Evolutionary conservation across 2,888 invertebrate species (phyloP), one percentile per base, ranked within the genome.

Genomic region (Dione vanillae): DNA sequence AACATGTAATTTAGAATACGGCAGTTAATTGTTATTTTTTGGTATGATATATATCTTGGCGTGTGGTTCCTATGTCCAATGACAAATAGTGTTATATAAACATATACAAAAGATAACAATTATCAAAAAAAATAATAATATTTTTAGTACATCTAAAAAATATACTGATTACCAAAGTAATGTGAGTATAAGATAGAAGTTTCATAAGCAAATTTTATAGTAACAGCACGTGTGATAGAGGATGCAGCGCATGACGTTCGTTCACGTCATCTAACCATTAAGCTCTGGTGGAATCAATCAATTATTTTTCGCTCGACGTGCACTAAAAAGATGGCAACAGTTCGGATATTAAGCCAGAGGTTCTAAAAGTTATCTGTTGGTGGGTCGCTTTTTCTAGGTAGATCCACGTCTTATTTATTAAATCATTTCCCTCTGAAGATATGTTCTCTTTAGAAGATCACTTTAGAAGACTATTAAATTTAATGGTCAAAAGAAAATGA

Each of bases 251-350:
- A 74, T 73, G 71, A 72, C 79, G 81, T 80, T 83, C 80, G 80
- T 85, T 80, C 86, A 85, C 87, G 86, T 87, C 85, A 89, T 86
- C 79, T 82, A 77, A 83, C 85, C 84, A 87, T 88, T 87, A 87
- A 85, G 83, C 76, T 75, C 79, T 82, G 79, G 83, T 84, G 81
- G 82, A 85, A 91, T 90, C 90, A 87, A 92, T 92, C 90, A 90
- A 89, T 92, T 91, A 91, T 90, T 90, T 91, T 91, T 88, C 87
- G 84, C 84, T 86, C 81, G 82, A 80, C 80, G 82, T 81, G 81
- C 82, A 78, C 85, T 86, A 89, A 90, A 90, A 91, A 90, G 90
- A 89, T 82, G 81, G 81, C 82, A 81, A 78, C 82, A 79, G 82
- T 84, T 86, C 88, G 90, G 90, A 90, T 91, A 91, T 92, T 89